phyloP scores from a whole-genome alignment of 1,140 invertebrate genomes.

The Leucophenga varia region DNA sequence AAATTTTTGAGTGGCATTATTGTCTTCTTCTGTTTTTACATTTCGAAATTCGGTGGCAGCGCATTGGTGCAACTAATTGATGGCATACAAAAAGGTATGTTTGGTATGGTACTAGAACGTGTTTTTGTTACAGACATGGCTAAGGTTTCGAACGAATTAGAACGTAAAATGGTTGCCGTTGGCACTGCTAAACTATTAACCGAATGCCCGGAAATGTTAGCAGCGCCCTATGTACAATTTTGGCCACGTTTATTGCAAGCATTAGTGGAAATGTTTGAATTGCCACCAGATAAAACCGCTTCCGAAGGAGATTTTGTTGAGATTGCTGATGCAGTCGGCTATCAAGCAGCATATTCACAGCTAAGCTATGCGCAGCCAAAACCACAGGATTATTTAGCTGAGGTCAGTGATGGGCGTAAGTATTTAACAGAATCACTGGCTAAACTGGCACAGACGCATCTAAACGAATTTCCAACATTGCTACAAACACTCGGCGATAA shows the following conservation, averaged over 20 bases:
- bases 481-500: slow-evolving; percentile 38
- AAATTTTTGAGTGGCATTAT: slow-evolving; percentile 89
- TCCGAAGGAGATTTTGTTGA: slow-evolving; percentile 85
- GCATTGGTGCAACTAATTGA: slow-evolving; percentile 78
- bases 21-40: slow-evolving; percentile 86
- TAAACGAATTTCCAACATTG: slow-evolving; percentile 61
- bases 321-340: slow-evolving; percentile 81
- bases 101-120: slow-evolving; percentile 90
- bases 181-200: slow-evolving; percentile 84
- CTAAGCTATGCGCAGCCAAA: slow-evolving; percentile 79
- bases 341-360: slow-evolving; percentile 87
- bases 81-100: slow-evolving; percentile 88
- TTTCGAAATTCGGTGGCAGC: slow-evolving; percentile 73
- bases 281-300: slow-evolving; percentile 77
- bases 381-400: slow-evolving; percentile 70
- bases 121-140: slow-evolving; percentile 83
- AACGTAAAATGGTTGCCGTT: slow-evolving; percentile 86
- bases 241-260: slow-evolving; percentile 65
- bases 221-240: slow-evolving; percentile 30
- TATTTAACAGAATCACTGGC: slow-evolving; percentile 70
- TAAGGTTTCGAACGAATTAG: slow-evolving; percentile 78
- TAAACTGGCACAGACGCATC: slow-evolving; percentile 63
- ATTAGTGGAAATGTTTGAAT: slow-evolving; percentile 83
- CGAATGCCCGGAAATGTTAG: slow-evolving; percentile 63
- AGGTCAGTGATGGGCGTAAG: slow-evolving; percentile 66